A percentile compares a stretch with the other conserved stretches of the same genome.
Conservation (phyloP, 2,888 invertebrate genomes). For the Pyrochroa serraticornis region DNA sequence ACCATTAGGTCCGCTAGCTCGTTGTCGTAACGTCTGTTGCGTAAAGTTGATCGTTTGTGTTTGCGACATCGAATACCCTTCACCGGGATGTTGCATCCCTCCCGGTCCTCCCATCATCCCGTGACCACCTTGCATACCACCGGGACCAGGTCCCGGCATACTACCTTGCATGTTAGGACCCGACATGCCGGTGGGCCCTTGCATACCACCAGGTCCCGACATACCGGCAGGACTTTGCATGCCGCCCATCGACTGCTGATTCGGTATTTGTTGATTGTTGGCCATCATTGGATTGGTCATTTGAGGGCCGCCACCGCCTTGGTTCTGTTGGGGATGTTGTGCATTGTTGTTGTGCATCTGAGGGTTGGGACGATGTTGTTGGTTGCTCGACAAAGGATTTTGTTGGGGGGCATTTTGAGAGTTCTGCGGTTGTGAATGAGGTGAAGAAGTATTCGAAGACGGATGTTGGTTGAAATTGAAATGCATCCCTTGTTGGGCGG, state of each 20-base stretch:
- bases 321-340: constrained; percentile 16
- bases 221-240: constrained; percentile 29
- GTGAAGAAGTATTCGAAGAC: constrained; percentile 18
- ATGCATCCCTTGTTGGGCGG: constrained; percentile 86
- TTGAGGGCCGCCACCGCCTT: constrained; percentile 17
- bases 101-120: constrained; percentile 31
- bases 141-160: constrained; percentile 28
- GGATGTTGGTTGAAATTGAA: constrained; percentile 65
- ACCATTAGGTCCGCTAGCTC: constrained; percentile 55
- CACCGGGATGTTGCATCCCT: constrained; percentile 45
- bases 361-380: constrained; percentile 29
- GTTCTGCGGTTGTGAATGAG: constrained; percentile 16
- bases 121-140: constrained; percentile 12
- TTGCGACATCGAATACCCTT: constrained; percentile 78
- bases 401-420: constrained; percentile 18
- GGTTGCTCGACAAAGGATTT: constrained; percentile 17
- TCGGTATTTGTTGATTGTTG: constrained; percentile 35
- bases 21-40: constrained; percentile 70
- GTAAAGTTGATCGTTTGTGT: constrained; percentile 87
- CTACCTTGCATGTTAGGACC: constrained; percentile 23
- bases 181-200: constrained; percentile 19
- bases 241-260: constrained; percentile 32
- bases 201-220: constrained; percentile 23
- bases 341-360: constrained; percentile 32
- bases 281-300: constrained; percentile 33